Evolutionary conservation across 35 echinoderm and acorn worm genomes (phyloP), one percentile per base, ranked within the genome.

Genomic region (Ophioderma brevispina): DNA sequence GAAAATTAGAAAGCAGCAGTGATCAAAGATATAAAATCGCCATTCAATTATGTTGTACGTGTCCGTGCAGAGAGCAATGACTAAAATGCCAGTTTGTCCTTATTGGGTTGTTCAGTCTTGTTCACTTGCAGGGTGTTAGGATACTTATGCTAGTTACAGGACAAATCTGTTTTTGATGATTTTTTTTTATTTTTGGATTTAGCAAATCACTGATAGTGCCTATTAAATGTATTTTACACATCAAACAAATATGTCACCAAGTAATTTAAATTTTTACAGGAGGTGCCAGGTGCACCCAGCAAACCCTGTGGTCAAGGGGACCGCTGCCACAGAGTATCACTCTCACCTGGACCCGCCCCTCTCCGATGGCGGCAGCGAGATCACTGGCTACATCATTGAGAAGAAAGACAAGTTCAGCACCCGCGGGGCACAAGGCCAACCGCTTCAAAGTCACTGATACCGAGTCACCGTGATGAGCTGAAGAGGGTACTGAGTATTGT

Each of bases 301-400:
- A 82, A 91, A 30, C n/a, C 94, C 94, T 56, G 78, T 76, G 11
- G 42, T 96, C 0, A 79, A 84, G 23, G 40, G 81, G 38, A 88
- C 88, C 23, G 86, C 84, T 34, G 81, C 90, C 40, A 99, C 87
- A 38, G 91, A 86, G 1, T 84, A 95, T 31, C 79, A 86, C 32
- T 41, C 95, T 78, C 43, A 91, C 0, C 95, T 93, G 97, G 40
- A 84, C 49, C 86, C 89, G 41, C 97, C 97, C 5, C 0, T 52
- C 25, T 88, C 90, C 6, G 97, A 99, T 86, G 97, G 97, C 46
- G 97, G 97, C 32, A 78, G 63, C 80, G 77, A 90, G 55, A 92
- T 99, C 64, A 89, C 80, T 31, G 90, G 93, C 19, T 99, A 99
- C 76, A 87, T 95, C 32, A 89, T 99, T 38, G 97, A 99, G 81